Evolutionary conservation across 2,888 invertebrate genomes (phyloP).

Genomic region (Criorhina ranunculi): DNA sequence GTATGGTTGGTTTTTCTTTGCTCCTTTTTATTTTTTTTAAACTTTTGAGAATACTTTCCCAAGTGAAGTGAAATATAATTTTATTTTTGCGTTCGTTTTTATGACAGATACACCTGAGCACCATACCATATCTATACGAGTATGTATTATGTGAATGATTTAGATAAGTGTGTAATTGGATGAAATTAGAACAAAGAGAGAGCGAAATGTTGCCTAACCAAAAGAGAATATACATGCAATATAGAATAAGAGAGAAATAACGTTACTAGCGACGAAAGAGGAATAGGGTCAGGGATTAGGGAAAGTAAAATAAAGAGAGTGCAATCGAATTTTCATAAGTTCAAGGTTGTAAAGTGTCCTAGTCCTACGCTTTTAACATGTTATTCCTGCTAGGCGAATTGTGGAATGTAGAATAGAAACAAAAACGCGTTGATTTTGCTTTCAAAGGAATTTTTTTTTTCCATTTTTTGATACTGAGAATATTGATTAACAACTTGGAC

Average conservation of each 20-base stretch:
- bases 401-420: not conserved
- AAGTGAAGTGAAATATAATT: not conserved
- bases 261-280: no score
- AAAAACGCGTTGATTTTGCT: not conserved
- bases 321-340: conserved; percentile 13
- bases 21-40: not conserved
- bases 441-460: not conserved
- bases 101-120: conserved; percentile 14
- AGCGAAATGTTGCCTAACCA: not conserved
- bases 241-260: not conserved
- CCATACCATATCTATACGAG: not conserved
- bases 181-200: conserved; percentile 23
- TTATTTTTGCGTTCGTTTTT: not conserved
- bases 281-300: not conserved
- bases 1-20: conserved; percentile 10
- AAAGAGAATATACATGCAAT: not conserved
- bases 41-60: not conserved
- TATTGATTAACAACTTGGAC: not conserved
- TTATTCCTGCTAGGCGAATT: not conserved
- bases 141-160: not conserved
- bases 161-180: conserved; percentile 3
- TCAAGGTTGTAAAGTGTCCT: conserved; percentile 5
- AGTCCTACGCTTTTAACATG: not conserved
- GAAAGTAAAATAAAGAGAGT: not conserved
- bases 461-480: not conserved